Evolutionary conservation across 2,888 invertebrate genomes (phyloP).

Genomic region (Homarus gammarus): DNA sequence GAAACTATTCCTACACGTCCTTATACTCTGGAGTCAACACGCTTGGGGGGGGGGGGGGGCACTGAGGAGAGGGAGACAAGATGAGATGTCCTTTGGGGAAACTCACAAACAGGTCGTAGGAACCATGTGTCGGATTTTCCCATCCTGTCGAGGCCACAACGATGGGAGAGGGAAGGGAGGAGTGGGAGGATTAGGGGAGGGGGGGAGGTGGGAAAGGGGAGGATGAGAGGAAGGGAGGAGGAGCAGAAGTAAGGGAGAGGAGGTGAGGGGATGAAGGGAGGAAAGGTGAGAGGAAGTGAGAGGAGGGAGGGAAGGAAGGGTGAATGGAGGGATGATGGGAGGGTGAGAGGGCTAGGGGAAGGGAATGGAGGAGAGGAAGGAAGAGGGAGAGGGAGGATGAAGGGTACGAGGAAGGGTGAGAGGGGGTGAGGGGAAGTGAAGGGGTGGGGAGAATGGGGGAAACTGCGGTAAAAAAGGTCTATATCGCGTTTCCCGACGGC

Average conservation of each 20-base stretch:
- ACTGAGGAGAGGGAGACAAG: no score
- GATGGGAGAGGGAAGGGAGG: no score
- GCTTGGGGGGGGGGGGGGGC: no score
- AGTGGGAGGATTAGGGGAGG: no score
- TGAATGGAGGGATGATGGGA: not conserved
- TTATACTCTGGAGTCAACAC: no score
- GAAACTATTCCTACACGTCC: no score
- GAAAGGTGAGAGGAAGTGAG: not conserved
- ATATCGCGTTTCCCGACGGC: not conserved
- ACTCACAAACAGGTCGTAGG: no score
- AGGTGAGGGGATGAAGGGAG: no score
- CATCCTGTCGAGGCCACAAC: no score
- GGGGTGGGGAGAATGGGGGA: not conserved
- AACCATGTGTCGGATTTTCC: no score
- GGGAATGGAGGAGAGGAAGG: not conserved
- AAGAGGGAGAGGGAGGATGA: not conserved
- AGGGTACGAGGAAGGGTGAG: not conserved
- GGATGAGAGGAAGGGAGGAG: not conserved
- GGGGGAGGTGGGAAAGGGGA: no score
- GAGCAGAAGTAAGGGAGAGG: not conserved
- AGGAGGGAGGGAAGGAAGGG: not conserved
- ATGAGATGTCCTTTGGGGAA: no score
- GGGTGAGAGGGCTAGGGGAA: not conserved
- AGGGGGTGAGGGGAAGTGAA: not conserved
- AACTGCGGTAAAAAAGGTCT: not conserved